Base-by-base conservation (phyloP, 2,113 vertebrate species). In the Meleagris gallopavo region DNA sequence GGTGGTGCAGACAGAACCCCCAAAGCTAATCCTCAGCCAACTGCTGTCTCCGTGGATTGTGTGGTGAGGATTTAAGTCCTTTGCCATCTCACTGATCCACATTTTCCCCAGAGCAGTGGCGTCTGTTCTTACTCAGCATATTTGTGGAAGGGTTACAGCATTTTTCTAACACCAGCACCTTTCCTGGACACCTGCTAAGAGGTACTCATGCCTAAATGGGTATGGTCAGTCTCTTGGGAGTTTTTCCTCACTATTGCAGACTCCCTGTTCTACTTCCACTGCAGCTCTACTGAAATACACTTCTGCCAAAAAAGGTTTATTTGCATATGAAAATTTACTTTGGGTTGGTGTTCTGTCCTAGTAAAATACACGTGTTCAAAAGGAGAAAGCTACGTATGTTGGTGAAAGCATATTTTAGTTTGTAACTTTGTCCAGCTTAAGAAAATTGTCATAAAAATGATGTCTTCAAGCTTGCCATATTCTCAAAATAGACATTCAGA, bases 131-230 rank as follows among this genome's bases (percentile, higher is more conserved):
- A n/a, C 70, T 46, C 22, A 58, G 34, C 15, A 34, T 74, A 10
- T 71, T 64, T 62, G 32, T 58, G n/a, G 84, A 75, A 72, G 16
- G 25, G 48, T 34, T 69, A n/a, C 25, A 72, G 43, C 12, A 11
- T 6, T 20, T 10, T 3, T 17, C 7, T 32, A 92, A 86, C n/a
- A 83, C 20, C 40, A n/a, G 41, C 40, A 43, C 25, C 48, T 43
- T 18, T 18, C 38, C 29, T 41, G n/a, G 40, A 38, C 46, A 52
- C 10, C 27, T n/a, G 32, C 29, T 29, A 40, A 34, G 24, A 41
- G 17, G 52, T 30, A 69, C 17, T 41, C 10, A 17, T 1, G 1
- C 1, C 1, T 34, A 61, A 40, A 43, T 52, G 41, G 18, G 2
- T 67, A 66, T 34, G 83, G 86, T 92, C 38, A 62, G 18, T 45